Percentiles rank a stretch among this genome's conserved stretches.
Evolutionary conservation across 2,888 invertebrate genomes (phyloP).

Genomic region (Nemurella pictetii): DNA sequence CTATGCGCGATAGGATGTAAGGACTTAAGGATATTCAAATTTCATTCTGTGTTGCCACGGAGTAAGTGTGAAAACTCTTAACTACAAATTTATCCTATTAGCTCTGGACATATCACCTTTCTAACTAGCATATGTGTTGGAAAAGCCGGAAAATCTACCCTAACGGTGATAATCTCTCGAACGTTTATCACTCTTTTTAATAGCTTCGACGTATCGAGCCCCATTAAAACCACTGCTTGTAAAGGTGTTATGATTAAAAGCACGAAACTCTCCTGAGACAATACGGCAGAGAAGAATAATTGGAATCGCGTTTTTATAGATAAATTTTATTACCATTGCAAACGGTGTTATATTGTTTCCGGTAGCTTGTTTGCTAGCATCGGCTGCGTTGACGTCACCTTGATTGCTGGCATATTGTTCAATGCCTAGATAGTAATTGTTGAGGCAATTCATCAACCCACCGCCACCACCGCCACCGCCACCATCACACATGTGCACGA

Average conservation of each 20-base stretch:
- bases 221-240: background rate
- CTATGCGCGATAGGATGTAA: no score
- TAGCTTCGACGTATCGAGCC: background rate
- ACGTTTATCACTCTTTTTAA: no score
- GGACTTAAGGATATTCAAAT: no score
- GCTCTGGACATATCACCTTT: no score
- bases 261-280: background rate
- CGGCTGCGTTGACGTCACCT: background rate
- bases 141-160: no score
- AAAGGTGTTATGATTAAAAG: background rate
- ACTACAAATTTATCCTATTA: no score
- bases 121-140: no score
- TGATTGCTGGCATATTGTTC: background rate
- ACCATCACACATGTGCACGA: no score
- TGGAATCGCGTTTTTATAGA: background rate
- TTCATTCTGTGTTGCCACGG: no score
- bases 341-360: background rate
- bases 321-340: background rate
- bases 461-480: background rate
- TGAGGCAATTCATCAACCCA: background rate
- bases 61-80: no score
- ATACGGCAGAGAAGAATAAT: background rate
- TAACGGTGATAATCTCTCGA: no score
- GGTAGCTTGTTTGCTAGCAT: background rate
- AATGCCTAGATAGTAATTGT: no score